These are phyloP conservation scores for Macropis europaea DNA, from an alignment of 2,888 invertebrate species.

Conservation along the genomic window DNA sequence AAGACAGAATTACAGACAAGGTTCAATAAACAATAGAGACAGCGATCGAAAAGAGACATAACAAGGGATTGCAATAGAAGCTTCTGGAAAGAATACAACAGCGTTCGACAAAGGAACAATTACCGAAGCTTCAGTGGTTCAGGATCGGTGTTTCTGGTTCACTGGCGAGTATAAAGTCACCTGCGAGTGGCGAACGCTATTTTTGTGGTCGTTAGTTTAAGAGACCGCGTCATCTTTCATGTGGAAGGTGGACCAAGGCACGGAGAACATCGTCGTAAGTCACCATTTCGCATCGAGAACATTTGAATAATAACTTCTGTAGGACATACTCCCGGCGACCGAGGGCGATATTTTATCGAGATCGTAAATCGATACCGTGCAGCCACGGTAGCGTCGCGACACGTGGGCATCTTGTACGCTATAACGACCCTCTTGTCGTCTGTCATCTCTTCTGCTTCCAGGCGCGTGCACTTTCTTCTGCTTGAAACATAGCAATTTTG, in stretches of 20 bases:
- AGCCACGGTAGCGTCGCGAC: constrained; percentile 54
- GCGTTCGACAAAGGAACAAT: no score
- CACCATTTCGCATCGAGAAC: constrained; percentile 26
- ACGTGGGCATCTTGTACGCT: constrained; percentile 54
- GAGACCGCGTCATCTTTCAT: constrained; percentile 15
- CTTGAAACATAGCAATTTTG: no score
- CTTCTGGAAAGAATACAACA: no score
- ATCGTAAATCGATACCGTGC: constrained; percentile 56
- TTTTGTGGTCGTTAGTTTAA: neutral
- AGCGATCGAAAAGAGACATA: no score
- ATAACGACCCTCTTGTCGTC: constrained; percentile 57
- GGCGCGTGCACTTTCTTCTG: constrained; percentile 7
- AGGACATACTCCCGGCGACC: constrained; percentile 26
- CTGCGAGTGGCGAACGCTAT: neutral
- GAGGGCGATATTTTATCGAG: constrained; percentile 48
- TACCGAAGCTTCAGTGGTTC: no score
- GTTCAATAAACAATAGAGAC: no score
- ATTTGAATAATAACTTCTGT: constrained; percentile 50
- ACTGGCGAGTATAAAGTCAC: neutral
- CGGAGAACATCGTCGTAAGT: constrained; percentile 32
- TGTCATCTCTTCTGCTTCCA: constrained; percentile 48
- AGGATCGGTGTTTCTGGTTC: no score
- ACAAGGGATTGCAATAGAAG: no score
- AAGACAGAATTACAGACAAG: no score
- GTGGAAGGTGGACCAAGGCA: neutral